These are phyloP conservation scores for Limnephilus rhombicus DNA, from an alignment of 2,888 invertebrate species.

Conservation along the genomic window DNA sequence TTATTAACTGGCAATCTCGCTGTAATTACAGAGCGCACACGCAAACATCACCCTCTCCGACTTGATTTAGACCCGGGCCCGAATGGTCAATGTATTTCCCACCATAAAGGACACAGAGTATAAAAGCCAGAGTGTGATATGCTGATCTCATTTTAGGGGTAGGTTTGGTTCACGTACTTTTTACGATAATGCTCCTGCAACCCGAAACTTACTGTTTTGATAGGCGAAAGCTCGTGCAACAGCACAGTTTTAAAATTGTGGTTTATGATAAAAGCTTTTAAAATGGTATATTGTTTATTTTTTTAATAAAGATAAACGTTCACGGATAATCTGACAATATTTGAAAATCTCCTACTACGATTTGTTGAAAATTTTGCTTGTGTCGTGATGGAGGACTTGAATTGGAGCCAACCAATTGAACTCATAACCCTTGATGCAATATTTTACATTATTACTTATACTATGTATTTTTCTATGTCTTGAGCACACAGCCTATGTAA, in stretches of 20 bases:
- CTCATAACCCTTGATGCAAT: no score
- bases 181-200: neutral
- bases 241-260: neutral
- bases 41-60: slow-evolving; percentile 47
- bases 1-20: slow-evolving; percentile 53
- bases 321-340: no score
- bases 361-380: no score
- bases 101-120: neutral
- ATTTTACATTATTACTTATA: no score
- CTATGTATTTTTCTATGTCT: no score
- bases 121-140: neutral
- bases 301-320: no score
- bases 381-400: no score
- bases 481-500: no score
- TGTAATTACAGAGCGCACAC: slow-evolving; percentile 50
- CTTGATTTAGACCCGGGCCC: slow-evolving; percentile 44
- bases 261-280: neutral
- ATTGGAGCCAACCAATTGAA: no score
- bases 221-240: neutral
- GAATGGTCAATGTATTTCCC: neutral
- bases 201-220: slow-evolving; percentile 19
- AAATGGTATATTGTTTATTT: no score
- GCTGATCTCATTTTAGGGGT: neutral
- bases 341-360: no score
- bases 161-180: neutral